Percentiles rank a stretch among this genome's conserved stretches.
Evolutionary conservation across 2,797 vertebrate species (phyloP).

Genomic region (Podarcis lilfordi): DNA sequence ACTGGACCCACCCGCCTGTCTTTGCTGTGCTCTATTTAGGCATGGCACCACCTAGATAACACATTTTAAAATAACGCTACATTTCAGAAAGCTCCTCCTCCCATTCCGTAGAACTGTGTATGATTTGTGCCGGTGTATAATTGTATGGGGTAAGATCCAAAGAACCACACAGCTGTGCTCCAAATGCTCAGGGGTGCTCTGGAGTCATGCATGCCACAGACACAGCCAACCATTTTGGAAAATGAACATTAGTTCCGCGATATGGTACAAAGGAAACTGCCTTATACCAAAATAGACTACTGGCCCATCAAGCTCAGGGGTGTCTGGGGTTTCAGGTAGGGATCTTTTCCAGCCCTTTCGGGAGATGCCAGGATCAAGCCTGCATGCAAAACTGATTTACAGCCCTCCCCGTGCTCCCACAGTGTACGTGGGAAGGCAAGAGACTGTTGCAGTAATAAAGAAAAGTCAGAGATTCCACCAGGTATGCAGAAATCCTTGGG

Average conservation of each 20-base stretch:
- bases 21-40: background rate
- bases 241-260: background rate
- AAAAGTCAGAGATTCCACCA: background rate
- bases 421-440: no score
- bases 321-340: no score
- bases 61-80: background rate
- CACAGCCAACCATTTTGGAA: background rate
- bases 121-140: background rate
- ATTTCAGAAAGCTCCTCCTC: background rate
- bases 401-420: no score
- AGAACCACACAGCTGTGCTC: background rate
- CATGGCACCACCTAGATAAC: background rate
- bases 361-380: no score
- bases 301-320: no score
- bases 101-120: background rate
- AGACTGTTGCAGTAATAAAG: no score
- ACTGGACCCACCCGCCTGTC: background rate
- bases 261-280: no score
- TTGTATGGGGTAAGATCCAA: background rate
- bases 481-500: background rate
- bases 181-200: background rate
- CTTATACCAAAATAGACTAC: no score
- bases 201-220: no score
- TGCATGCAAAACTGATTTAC: no score
- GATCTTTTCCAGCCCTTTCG: no score